phyloP scores from a whole-genome alignment of 1,140 invertebrate genomes.

The Cataglyphis hispanica region DNA sequence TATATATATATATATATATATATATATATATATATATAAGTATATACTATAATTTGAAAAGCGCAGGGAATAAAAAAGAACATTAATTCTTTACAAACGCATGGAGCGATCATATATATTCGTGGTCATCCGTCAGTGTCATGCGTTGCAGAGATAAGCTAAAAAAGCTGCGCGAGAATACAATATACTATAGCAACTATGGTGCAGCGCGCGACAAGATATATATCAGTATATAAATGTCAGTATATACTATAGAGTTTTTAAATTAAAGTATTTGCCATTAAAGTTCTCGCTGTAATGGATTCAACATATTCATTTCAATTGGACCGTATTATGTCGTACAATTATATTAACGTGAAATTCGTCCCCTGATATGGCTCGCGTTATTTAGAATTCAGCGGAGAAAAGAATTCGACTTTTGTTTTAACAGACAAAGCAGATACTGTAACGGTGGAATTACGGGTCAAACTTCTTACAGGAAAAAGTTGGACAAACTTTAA shows the following conservation, averaged over 20 bases:
- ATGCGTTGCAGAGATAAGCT: conserved; percentile 28
- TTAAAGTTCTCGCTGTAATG: not conserved
- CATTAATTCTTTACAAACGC: conserved; percentile 53
- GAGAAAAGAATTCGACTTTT: conserved; percentile 23
- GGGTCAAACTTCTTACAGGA: conserved; percentile 64
- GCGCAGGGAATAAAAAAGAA: not conserved
- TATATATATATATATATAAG: not conserved
- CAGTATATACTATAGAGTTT: not conserved
- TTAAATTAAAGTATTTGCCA: no score
- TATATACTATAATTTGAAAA: not conserved
- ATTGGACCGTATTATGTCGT: not conserved
- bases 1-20: not conserved
- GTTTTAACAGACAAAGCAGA: conserved; percentile 41
- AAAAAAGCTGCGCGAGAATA: conserved; percentile 37
- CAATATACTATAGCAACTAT: conserved; percentile 26
- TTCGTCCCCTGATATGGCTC: not conserved
- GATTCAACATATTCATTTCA: not conserved
- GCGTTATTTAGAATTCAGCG: not conserved
- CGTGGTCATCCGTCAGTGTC: conserved; percentile 43
- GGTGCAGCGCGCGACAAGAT: not conserved
- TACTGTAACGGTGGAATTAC: conserved; percentile 56
- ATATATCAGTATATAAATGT: conserved; percentile 40
- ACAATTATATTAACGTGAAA: not conserved
- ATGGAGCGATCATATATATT: conserved; percentile 33
- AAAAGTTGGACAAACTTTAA: conserved; percentile 70